Base-by-base conservation (phyloP, 2,888 invertebrate species). In the Microplitis manilae region DNA sequence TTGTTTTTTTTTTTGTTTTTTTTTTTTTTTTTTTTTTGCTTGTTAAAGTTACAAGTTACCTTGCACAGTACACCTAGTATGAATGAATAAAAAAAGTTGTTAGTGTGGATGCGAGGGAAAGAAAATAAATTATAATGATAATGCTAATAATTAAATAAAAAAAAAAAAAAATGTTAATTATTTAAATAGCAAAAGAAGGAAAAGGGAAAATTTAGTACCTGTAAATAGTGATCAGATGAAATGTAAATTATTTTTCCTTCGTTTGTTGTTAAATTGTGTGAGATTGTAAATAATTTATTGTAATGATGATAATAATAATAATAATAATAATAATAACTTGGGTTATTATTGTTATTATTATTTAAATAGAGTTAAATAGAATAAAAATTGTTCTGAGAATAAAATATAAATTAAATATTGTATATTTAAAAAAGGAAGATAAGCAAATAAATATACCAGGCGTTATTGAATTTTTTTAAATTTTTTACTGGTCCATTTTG, bases 261-360 rank as follows among this genome's bases (percentile, higher is more conserved):
- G 88, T 90, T 90, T 90, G 89, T 87, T 90, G 89, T 90, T 89
- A 50, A 50, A 9, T 50, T 13, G 50, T 90, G 89, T 88, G 90
- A 90, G 87, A 89, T 89, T 90, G 90, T 90, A 90, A 84, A 90
- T 90, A 90, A 90, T 89, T 90, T 90, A 89, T 89, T 71, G 68
- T 61, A 61, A 76, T 72, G 77, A 77, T 72, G 75, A 77, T 71
- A 84, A 84, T 85, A 73, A 76, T 77, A 77, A 68, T 71, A 79
- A 77, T 83, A 17, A 17, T 17, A n/a, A n/a, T n/a, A n/a, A n/a
- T n/a, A n/a, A n/a, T n/a, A 80, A 83, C 79, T 78, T 74, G 78
- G 1, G 30, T 30, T 30, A 30, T 30, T 30, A 30, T 30, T 30
- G 30, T 30, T 30, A 30, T 30, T 30, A 30, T 30, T 30, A 30